Evolutionary conservation across 2,797 vertebrate species (phyloP).

Genomic region (Neomorphus geoffroyi): DNA sequence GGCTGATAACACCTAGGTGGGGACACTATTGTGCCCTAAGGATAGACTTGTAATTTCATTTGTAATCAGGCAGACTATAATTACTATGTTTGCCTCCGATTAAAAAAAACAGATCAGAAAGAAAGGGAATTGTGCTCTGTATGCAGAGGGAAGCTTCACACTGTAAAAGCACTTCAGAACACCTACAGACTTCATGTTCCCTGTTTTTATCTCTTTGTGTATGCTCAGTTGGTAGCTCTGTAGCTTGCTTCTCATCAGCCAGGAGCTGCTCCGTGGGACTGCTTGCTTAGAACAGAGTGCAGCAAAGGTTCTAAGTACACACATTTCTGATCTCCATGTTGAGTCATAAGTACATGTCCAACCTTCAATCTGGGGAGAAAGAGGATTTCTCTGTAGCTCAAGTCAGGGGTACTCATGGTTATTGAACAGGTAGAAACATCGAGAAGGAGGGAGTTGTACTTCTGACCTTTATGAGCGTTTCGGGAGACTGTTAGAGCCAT

Average conservation of each 20-base stretch:
- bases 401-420: not conserved
- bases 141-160: not conserved
- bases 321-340: not conserved
- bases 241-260: not conserved
- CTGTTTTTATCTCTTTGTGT: not conserved
- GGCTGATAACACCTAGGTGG: not conserved
- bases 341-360: not conserved
- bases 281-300: not conserved
- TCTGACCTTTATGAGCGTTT: not conserved
- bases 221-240: not conserved
- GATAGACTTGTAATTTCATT: slow-evolving; percentile 43
- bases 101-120: slow-evolving; percentile 51
- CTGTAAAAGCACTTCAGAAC: not conserved
- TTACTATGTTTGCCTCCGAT: slow-evolving; percentile 39
- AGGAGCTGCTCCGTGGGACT: not conserved
- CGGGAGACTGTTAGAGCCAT: not conserved
- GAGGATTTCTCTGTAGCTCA: not conserved
- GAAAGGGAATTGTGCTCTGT: not conserved
- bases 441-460: not conserved
- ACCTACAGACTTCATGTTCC: not conserved
- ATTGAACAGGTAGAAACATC: not conserved
- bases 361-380: not conserved
- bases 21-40: slow-evolving; percentile 5
- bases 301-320: not conserved
- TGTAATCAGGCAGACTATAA: slow-evolving; percentile 46